Conservation (phyloP, 2,113 vertebrate species). For the Halichoeres trimaculatus region DNA sequence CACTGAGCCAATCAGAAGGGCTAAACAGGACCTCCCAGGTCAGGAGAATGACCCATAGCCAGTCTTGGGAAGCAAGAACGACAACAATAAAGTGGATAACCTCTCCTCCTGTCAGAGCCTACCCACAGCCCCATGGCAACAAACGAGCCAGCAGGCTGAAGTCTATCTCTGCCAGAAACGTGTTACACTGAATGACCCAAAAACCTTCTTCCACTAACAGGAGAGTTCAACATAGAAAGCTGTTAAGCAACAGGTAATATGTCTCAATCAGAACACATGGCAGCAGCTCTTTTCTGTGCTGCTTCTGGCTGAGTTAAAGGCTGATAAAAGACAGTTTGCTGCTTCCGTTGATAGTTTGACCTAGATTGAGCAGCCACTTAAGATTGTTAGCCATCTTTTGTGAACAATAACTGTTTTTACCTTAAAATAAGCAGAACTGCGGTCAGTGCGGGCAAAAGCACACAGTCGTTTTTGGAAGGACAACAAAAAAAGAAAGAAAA, state of each 20-base stretch:
- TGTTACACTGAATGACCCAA: constrained; percentile 77
- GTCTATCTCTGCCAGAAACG: constrained; percentile 43
- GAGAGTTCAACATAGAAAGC: constrained; percentile 70
- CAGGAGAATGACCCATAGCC: constrained; percentile 58
- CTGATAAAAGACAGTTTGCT: constrained; percentile 57
- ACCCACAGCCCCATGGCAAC: constrained; percentile 37
- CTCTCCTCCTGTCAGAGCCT: constrained; percentile 35
- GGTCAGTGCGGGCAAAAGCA: constrained; percentile 26
- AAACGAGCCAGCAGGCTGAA: constrained; percentile 49
- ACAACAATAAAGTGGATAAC: constrained; percentile 46
- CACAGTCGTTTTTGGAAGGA: constrained; percentile 21
- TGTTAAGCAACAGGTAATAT: constrained; percentile 77
- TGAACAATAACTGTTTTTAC: neutral
- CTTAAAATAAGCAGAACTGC: neutral
- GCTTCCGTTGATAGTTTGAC: constrained; percentile 60
- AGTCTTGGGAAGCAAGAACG: constrained; percentile 39
- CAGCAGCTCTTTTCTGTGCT: constrained; percentile 28
- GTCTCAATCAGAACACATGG: constrained; percentile 64
- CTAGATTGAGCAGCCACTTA: constrained; percentile 59
- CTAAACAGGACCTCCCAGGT: constrained; percentile 43
- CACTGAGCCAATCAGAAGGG: constrained; percentile 32
- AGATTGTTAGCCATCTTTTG: constrained; percentile 29
- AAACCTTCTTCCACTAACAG: constrained; percentile 77
- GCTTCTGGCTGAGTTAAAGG: constrained; percentile 58
- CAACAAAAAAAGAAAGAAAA: constrained; percentile 31